A percentile compares a stretch with the other conserved stretches of the same genome.
phyloP scores from a whole-genome alignment of 2,888 invertebrate species.

The Clanis bilineata region DNA sequence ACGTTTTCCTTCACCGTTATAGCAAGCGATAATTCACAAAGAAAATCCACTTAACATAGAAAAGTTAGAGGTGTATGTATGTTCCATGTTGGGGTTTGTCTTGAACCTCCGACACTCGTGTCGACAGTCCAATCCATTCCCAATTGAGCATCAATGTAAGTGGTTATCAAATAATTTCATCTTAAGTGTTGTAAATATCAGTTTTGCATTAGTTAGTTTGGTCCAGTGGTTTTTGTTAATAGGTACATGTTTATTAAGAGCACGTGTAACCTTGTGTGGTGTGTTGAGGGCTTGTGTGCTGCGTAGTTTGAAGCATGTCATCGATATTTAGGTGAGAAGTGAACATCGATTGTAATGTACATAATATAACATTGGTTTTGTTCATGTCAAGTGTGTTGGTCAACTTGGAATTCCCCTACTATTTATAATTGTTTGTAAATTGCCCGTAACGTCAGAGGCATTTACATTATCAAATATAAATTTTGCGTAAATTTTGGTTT shows the following conservation, averaged over 20 bases:
- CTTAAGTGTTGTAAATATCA: background rate
- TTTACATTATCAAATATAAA: background rate
- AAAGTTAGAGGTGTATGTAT: too few relatives aligned
- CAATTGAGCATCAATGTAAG: too few relatives aligned
- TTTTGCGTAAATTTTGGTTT: background rate
- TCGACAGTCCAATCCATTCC: too few relatives aligned
- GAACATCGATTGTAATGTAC: slow-evolving; percentile 25
- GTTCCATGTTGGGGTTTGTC: too few relatives aligned
- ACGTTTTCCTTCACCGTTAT: too few relatives aligned
- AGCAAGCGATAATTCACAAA: too few relatives aligned
- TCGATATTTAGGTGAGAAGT: slow-evolving; percentile 38
- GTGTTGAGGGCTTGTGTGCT: slow-evolving; percentile 37
- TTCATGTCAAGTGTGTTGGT: background rate
- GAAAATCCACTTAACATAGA: too few relatives aligned
- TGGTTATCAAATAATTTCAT: background rate
- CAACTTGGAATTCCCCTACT: background rate
- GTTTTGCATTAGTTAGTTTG: background rate
- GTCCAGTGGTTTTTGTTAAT: background rate
- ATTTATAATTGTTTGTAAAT: background rate
- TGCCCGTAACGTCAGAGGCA: background rate
- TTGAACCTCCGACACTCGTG: too few relatives aligned
- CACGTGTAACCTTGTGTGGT: slow-evolving; percentile 45
- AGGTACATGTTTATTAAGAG: slow-evolving; percentile 22
- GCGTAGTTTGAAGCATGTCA: slow-evolving; percentile 49
- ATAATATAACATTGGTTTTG: slow-evolving; percentile 5